Conservation (phyloP, 1,140 invertebrate genomes). For the Nylanderia fulva region DNA sequence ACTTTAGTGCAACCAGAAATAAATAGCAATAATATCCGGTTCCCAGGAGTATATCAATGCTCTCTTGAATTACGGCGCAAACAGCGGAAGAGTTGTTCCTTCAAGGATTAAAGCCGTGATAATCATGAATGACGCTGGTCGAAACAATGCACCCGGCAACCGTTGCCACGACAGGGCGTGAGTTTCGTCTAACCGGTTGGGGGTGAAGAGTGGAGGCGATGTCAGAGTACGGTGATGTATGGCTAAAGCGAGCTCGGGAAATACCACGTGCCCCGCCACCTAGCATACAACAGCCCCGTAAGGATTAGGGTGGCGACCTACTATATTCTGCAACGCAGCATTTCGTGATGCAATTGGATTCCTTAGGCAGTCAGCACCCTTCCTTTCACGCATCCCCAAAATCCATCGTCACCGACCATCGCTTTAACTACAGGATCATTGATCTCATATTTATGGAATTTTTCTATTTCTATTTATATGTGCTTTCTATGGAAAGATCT, state of each 20-base stretch:
- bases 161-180: constrained; percentile 55
- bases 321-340: constrained; percentile 63
- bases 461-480: background rate
- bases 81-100: constrained; percentile 56
- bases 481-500: background rate
- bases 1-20: background rate
- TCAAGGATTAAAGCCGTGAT: constrained; percentile 61
- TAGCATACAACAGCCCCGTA: constrained; percentile 53
- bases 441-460: constrained; percentile 11
- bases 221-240: constrained; percentile 80
- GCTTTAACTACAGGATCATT: constrained; percentile 29
- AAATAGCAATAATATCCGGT: background rate
- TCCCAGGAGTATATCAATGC: constrained; percentile 43
- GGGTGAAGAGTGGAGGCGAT: constrained; percentile 64
- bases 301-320: constrained; percentile 74
- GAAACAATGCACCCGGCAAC: constrained; percentile 79
- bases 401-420: constrained; percentile 14
- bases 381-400: background rate
- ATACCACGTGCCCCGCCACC: constrained; percentile 76
- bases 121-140: constrained; percentile 78
- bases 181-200: constrained; percentile 62
- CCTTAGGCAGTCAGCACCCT: constrained; percentile 46
- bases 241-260: constrained; percentile 70
- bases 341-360: constrained; percentile 61
- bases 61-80: constrained; percentile 10